Conservation (phyloP, 1,140 invertebrate species). For the Nylanderia fulva region DNA sequence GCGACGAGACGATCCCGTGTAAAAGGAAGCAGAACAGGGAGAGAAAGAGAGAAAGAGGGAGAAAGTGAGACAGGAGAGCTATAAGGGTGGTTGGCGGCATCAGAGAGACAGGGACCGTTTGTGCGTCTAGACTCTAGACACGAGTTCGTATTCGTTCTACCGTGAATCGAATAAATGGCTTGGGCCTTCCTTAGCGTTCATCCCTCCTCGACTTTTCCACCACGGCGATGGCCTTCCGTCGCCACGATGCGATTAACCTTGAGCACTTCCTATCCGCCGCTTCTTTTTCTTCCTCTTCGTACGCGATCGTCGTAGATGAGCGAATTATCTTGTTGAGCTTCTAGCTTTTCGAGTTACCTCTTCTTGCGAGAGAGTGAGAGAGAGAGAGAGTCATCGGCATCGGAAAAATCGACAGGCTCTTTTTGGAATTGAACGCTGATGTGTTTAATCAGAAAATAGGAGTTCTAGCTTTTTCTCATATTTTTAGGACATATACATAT, state of each 20-base stretch:
- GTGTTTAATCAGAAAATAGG: neutral
- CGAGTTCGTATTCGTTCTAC: constrained; percentile 72
- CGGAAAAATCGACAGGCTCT: constrained; percentile 9
- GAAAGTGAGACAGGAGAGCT: neutral
- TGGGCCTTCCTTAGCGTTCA: constrained; percentile 53
- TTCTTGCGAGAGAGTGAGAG: constrained; percentile 34
- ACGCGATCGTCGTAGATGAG: constrained; percentile 46
- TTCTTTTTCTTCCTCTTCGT: constrained; percentile 27
- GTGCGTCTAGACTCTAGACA: constrained; percentile 76
- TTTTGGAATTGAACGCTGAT: neutral
- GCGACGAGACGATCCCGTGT: constrained; percentile 33
- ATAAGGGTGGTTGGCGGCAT: constrained; percentile 7
- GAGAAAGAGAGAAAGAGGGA: neutral
- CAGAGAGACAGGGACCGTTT: constrained; percentile 62
- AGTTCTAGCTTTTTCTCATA: neutral
- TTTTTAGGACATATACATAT: neutral
- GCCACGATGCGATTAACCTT: constrained; percentile 75
- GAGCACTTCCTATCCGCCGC: constrained; percentile 68
- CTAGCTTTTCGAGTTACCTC: constrained; percentile 11
- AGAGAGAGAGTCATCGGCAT: constrained; percentile 44
- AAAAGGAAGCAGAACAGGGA: neutral
- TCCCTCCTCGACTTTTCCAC: constrained; percentile 70
- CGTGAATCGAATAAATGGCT: constrained; percentile 76
- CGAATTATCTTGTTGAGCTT: constrained; percentile 59
- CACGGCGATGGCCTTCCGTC: constrained; percentile 73